phyloP scores from a whole-genome alignment of 2,888 invertebrate species.

The Sipha maydis region DNA sequence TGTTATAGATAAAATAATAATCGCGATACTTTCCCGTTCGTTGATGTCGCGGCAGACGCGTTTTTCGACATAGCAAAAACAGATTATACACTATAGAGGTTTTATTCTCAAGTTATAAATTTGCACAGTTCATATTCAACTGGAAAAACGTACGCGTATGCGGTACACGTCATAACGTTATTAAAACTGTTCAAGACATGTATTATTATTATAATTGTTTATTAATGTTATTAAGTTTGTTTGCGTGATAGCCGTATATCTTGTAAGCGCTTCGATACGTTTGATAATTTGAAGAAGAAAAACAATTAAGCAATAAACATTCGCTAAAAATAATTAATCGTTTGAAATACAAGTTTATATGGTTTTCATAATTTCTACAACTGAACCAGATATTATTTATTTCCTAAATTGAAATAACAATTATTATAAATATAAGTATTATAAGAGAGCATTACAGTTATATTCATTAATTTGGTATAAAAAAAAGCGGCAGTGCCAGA shows the following conservation, averaged over 20 bases:
- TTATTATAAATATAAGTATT: neutral
- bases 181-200: neutral
- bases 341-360: neutral
- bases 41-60: too few species aligned
- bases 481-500: neutral
- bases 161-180: neutral
- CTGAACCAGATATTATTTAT: neutral
- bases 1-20: neutral
- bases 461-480: neutral
- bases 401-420: neutral
- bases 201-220: neutral
- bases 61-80: too few species aligned
- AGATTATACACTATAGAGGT: too few species aligned
- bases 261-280: conserved; percentile 23
- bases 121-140: too few species aligned
- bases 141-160: neutral
- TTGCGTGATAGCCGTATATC: neutral
- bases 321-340: neutral
- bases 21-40: neutral
- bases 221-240: neutral
- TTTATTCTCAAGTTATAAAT: too few species aligned
- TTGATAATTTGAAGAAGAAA: conserved; percentile 1
- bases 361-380: too few species aligned
- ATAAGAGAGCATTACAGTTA: neutral
- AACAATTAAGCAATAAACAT: neutral